Evolutionary conservation across 2,888 invertebrate genomes (phyloP).

Genomic region (Chrysolina oricalcia): DNA sequence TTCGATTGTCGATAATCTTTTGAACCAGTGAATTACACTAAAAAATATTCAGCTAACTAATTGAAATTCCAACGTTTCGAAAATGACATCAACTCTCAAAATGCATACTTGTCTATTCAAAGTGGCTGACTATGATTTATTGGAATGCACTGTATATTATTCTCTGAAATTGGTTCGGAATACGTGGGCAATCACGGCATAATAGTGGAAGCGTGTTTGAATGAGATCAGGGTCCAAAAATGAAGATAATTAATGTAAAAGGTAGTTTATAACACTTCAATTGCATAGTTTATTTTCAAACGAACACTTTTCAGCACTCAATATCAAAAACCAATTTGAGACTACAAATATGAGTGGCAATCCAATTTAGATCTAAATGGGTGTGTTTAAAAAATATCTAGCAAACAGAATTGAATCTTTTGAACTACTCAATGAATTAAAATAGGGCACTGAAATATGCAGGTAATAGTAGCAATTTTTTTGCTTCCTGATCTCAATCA

Average conservation of each 20-base stretch:
- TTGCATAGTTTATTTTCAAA: not conserved
- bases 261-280: not conserved
- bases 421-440: not conserved
- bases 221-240: constrained; percentile 6
- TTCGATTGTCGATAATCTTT: not conserved
- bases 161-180: not conserved
- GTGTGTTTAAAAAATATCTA: not conserved
- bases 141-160: constrained; percentile 1
- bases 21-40: not conserved
- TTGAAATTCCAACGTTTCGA: not conserved
- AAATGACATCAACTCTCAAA: not conserved
- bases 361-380: not conserved
- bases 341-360: not conserved
- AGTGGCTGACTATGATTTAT: not conserved
- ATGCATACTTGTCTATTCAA: not conserved
- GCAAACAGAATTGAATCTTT: not conserved
- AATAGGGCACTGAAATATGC: not conserved
- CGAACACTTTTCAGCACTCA: not conserved
- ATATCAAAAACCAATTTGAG: not conserved
- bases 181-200: not conserved
- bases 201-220: not conserved
- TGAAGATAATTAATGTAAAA: not conserved
- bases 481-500: not conserved
- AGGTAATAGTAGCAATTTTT: no score
- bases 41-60: not conserved